These are phyloP conservation scores for Fratercula arctica DNA, from an alignment of 2,797 vertebrate species.

Conservation along the genomic window DNA sequence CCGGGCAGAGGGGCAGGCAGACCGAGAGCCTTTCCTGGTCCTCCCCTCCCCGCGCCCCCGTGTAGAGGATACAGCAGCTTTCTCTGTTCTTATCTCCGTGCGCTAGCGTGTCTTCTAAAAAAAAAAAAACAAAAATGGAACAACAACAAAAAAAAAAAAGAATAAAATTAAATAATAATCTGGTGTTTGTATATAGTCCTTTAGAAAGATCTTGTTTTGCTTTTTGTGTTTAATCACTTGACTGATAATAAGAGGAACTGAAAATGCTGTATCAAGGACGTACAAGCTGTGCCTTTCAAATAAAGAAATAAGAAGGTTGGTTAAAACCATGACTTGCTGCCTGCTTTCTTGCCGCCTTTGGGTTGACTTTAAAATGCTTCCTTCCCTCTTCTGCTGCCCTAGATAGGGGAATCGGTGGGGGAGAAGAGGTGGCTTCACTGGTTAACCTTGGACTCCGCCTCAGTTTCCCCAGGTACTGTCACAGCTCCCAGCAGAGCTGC, in stretches of 20 bases:
- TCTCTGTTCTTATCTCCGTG: constrained; percentile 69
- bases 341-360: not conserved
- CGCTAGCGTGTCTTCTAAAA: constrained; percentile 68
- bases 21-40: not conserved
- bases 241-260: constrained; percentile 70
- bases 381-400: not conserved
- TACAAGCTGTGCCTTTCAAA: constrained; percentile 82
- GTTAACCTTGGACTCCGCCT: not conserved
- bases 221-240: constrained; percentile 72
- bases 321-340: constrained; percentile 8
- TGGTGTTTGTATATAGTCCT: constrained; percentile 77
- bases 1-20: not conserved
- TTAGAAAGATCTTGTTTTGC: constrained; percentile 73
- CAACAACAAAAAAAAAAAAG: constrained; percentile 7
- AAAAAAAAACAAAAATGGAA: constrained; percentile 30
- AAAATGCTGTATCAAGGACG: constrained; percentile 73
- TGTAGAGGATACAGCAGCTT: constrained; percentile 76
- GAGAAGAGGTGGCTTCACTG: not conserved
- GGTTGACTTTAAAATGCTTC: not conserved
- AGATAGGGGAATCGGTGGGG: rapidly evolving
- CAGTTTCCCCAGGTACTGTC: not conserved
- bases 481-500: not conserved
- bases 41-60: not conserved
- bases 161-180: constrained; percentile 50
- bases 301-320: constrained; percentile 80